Conservation (phyloP, 2,797 vertebrate species). For the Coluber constrictor region DNA sequence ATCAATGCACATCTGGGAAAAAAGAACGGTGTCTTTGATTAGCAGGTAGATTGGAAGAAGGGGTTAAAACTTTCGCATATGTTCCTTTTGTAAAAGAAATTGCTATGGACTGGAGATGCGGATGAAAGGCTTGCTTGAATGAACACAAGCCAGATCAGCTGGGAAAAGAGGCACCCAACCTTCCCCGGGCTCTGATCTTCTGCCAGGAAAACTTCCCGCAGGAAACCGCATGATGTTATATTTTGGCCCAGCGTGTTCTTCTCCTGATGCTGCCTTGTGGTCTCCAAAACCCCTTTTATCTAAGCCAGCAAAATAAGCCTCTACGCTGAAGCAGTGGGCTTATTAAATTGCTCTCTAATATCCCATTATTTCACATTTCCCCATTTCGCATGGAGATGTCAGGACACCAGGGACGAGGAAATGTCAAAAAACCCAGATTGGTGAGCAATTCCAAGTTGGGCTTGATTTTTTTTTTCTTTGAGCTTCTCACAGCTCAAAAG, state of each 20-base stretch:
- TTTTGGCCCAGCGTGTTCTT: not conserved
- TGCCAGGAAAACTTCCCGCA: not conserved
- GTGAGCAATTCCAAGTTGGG: not conserved
- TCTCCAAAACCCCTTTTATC: not conserved
- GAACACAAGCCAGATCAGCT: not conserved
- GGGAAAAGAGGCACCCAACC: not conserved
- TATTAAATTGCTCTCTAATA: not conserved
- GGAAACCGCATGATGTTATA: not conserved
- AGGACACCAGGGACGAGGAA: not conserved
- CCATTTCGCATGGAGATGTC: not conserved
- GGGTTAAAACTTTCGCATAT: not conserved
- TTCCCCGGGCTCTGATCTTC: not conserved
- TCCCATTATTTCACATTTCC: not conserved
- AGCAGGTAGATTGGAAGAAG: not conserved
- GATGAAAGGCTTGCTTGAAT: not conserved
- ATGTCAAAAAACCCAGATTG: not conserved
- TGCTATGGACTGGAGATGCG: accelerated
- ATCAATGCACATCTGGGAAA: not conserved
- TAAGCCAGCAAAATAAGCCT: not conserved
- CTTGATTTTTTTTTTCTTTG: not conserved
- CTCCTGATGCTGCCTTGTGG: not conserved
- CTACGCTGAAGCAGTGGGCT: not conserved
- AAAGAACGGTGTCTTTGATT: not conserved
- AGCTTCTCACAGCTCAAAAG: not conserved
- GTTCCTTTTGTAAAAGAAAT: not conserved